phyloP scores from a whole-genome alignment of 2,797 vertebrate species.

The Sebastes jordani region DNA sequence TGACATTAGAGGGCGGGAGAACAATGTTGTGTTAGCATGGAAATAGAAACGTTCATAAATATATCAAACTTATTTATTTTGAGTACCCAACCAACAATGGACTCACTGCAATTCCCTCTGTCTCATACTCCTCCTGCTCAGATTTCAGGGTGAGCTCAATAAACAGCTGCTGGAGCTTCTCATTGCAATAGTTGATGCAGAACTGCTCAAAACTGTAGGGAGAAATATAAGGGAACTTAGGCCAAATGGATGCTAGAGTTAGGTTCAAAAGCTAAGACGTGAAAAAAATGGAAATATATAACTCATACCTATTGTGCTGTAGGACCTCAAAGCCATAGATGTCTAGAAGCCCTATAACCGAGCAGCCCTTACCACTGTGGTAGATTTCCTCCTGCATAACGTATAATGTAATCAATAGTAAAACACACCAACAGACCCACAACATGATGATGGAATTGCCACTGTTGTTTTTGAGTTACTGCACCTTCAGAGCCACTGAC shows the following conservation, averaged over 20 bases:
- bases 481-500: slow-evolving; percentile 90
- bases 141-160: slow-evolving; percentile 94
- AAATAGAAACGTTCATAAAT: neutral
- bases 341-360: slow-evolving; percentile 93
- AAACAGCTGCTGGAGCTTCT: slow-evolving; percentile 97
- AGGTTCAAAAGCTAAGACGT: neutral
- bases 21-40: neutral
- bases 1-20: slow-evolving; percentile 54
- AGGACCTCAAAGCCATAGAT: slow-evolving; percentile 99
- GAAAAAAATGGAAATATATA: neutral
- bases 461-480: neutral
- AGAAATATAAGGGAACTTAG: neutral
- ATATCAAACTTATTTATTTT: neutral
- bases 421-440: neutral
- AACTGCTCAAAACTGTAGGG: slow-evolving; percentile 94
- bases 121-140: slow-evolving; percentile 94
- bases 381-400: slow-evolving; percentile 85
- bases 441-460: neutral
- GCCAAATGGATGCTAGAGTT: neutral
- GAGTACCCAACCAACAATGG: neutral
- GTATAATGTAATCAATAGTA: neutral
- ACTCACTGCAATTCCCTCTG: slow-evolving; percentile 93
- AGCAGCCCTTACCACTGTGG: slow-evolving; percentile 87
- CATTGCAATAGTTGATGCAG: slow-evolving; percentile 98
- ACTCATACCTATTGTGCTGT: slow-evolving; percentile 92